Percentiles rank a stretch among this genome's conserved stretches.
Evolutionary conservation across 2,797 vertebrate genomes (phyloP).

Genomic region (Poeciliopsis presidionis): DNA sequence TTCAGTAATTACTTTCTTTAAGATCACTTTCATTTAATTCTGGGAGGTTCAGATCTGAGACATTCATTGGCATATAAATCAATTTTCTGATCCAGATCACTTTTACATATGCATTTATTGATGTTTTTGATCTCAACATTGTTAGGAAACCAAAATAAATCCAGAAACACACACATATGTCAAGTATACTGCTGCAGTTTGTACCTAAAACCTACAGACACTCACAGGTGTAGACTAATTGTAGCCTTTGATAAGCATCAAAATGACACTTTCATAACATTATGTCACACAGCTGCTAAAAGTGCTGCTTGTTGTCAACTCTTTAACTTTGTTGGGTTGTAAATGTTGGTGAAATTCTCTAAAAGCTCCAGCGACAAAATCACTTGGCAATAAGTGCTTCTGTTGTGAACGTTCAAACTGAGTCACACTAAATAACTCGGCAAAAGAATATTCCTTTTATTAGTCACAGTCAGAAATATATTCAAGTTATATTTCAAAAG

Average conservation of each 20-base stretch:
- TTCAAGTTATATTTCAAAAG: neutral
- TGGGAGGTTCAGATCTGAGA: neutral
- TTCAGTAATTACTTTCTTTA: neutral
- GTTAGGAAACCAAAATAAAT: neutral
- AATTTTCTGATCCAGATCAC: neutral
- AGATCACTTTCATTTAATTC: neutral
- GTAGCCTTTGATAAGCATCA: neutral
- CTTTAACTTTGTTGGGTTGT: neutral
- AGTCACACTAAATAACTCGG: neutral
- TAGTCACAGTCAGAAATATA: neutral
- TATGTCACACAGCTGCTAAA: neutral
- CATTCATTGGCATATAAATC: neutral
- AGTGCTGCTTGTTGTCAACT: neutral
- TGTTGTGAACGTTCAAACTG: neutral
- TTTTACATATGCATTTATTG: neutral
- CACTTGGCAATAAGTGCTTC: neutral
- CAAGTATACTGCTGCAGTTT: neutral
- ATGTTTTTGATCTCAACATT: neutral
- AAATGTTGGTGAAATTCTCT: neutral
- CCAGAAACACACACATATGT: neutral
- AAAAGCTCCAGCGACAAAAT: neutral
- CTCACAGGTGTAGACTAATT: neutral
- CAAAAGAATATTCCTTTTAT: neutral
- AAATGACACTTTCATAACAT: neutral
- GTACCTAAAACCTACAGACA: neutral